A percentile compares a stretch with the other conserved stretches of the same genome.
Evolutionary conservation across 2,888 invertebrate species (phyloP).

Genomic region (Neoscelio sp.): DNA sequence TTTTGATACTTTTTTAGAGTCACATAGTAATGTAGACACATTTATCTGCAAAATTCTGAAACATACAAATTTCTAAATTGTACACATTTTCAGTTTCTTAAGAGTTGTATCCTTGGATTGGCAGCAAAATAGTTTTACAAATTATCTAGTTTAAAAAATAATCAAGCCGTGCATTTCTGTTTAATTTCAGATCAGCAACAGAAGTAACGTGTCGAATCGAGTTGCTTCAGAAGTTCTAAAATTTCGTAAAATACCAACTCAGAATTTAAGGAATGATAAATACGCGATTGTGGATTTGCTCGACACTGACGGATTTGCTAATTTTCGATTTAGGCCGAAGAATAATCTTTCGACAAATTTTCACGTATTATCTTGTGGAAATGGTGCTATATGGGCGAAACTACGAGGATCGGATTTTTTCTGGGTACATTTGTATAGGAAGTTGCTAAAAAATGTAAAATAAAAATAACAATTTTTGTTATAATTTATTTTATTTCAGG

Average conservation of each 20-base stretch:
- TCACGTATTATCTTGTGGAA: constrained; percentile 80
- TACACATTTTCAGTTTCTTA: too few relatives aligned
- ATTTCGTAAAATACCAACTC: constrained; percentile 78
- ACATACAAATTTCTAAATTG: too few relatives aligned
- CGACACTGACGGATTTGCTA: constrained; percentile 78
- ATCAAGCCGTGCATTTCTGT: too few relatives aligned
- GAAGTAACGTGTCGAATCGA: constrained; percentile 80
- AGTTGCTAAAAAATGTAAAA: too few relatives aligned
- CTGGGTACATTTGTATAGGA: constrained; percentile 72
- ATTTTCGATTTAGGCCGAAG: constrained; percentile 80
- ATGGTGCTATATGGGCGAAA: constrained; percentile 78
- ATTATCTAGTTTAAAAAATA: too few relatives aligned
- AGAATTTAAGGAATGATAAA: constrained; percentile 76
- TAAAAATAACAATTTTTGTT: neutral
- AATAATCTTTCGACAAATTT: constrained; percentile 79
- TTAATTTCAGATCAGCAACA: constrained; percentile 76
- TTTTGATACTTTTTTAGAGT: too few relatives aligned
- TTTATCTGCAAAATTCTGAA: too few relatives aligned
- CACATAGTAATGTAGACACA: too few relatives aligned
- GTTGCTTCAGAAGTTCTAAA: constrained; percentile 77
- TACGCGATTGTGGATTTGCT: constrained; percentile 77
- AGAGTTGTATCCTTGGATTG: too few relatives aligned
- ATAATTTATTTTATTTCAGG: constrained; percentile 69
- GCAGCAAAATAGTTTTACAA: too few relatives aligned
- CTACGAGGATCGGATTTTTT: constrained; percentile 77